Percentiles rank a stretch among this genome's conserved stretches.
phyloP scores from a whole-genome alignment of 2,113 vertebrate species.

The Neolamprologus tretocephalus region DNA sequence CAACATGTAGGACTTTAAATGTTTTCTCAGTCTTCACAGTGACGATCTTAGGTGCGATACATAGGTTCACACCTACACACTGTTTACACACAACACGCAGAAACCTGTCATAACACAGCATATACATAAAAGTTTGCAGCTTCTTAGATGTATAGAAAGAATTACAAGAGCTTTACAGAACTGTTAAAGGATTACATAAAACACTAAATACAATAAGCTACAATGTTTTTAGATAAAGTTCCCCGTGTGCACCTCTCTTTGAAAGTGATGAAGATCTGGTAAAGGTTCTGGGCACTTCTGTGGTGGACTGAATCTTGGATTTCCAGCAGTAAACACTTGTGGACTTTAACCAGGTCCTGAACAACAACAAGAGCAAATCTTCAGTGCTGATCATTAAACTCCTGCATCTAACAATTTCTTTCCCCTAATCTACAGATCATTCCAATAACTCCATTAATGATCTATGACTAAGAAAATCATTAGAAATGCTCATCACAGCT shows the following conservation, averaged over 20 bases:
- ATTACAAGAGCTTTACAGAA: not conserved
- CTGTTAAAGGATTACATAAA: not conserved
- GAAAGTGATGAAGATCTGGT: constrained; percentile 90
- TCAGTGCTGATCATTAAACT: not conserved
- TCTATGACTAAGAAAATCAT: not conserved
- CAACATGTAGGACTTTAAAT: not conserved
- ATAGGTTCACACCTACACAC: not conserved
- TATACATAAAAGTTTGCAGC: not conserved
- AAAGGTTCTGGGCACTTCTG: constrained; percentile 87
- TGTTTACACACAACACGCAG: not conserved
- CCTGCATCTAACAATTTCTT: not conserved
- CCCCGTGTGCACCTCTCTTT: constrained; percentile 84
- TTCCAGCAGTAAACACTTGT: constrained; percentile 84
- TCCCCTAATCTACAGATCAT: not conserved
- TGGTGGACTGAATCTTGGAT: constrained; percentile 86
- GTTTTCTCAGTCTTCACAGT: not conserved
- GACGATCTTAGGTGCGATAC: not conserved
- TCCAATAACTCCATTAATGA: not conserved
- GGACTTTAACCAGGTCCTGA: constrained; percentile 93
- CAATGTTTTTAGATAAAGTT: not conserved
- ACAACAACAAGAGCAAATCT: not conserved
- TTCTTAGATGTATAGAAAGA: not conserved
- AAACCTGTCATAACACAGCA: not conserved
- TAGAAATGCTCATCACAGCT: not conserved
- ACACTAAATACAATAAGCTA: not conserved